Evolutionary conservation across 2,888 invertebrate species (phyloP), one percentile per base, ranked within the genome.

Genomic region (Zonitis immaculata): DNA sequence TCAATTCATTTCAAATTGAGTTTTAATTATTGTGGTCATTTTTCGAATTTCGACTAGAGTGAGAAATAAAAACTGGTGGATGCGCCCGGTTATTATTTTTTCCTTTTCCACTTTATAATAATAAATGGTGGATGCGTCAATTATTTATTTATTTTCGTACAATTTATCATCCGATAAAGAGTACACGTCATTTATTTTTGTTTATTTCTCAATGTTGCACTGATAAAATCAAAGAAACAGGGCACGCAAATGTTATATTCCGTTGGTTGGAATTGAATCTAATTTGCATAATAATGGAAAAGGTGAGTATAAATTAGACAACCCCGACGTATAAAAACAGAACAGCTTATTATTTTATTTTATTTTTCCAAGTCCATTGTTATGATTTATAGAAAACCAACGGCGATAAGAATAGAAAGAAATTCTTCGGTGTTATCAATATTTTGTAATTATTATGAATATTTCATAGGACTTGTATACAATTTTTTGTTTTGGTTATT

Each of bases 391-490:
- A 22, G 3, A 22, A 22, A 22, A 22, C 22, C 22, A 5, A n/a
- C n/a, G n/a, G n/a, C n/a, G 22, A 22, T 22, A 22, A 22, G 22
- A 22, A 22, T 5, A 22, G 22, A 22, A 22, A 22, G 22, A 22
- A 22, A 22, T 22, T 22, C 5, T 22, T 22, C 22, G 3, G n/a
- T n/a, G n/a, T n/a, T n/a, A n/a, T n/a, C n/a, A n/a, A n/a, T n/a
- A n/a, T n/a, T n/a, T n/a, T n/a, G n/a, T n/a, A n/a, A n/a, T n/a
- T n/a, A n/a, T n/a, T n/a, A n/a, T n/a, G n/a, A n/a, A n/a, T n/a
- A n/a, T n/a, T n/a, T n/a, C n/a, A n/a, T n/a, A n/a, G n/a, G 55
- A 57, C 57, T 57, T 52, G 49, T 49, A 50, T 35, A 55, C 49
- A 52, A 49, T 56, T 52, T 3, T 22, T 3, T 22, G 22, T n/a